Base-by-base conservation (phyloP, 2,888 invertebrate genomes). In the Pemphredon lugubris region DNA sequence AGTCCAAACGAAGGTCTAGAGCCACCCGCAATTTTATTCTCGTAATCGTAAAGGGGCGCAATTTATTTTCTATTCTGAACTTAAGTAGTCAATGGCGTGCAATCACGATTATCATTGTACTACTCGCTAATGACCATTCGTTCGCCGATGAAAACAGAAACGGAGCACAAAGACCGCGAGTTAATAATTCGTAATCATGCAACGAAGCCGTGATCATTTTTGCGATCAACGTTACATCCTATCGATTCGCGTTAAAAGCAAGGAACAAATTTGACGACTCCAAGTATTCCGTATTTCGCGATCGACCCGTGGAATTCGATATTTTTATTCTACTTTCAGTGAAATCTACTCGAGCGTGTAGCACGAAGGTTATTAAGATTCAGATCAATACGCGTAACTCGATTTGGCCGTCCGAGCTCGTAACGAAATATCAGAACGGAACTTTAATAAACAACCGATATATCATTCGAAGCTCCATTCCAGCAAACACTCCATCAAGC, bases 391-490 rank as follows among this genome's bases (percentile, higher is more conserved):
- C 14, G n/a, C 30, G n/a, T 39, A 54, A 34, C 48, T 20, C 13
- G 37, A 44, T 37, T 69, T n/a, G n/a, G n/a, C n/a, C 47, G 39
- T 23, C 30, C 13, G 20, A n/a, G 18, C 13, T 9, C 14, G 14
- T 9, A 23, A 57, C 34, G 16, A 11, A 47, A 21, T 32, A 21
- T 30, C 30, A n/a, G 16, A 16, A 23, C 16, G 45, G 63, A 59
- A n/a, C 53, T 54, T 66, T 76, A 55, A 76, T 69, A 73, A 77
- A 73, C 42, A 64, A 66, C 23, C 44, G 42, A 61, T 37, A 40
- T 37, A 55, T 59, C 54, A 18, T 40, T n/a, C 40, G 11, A n/a
- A 30, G 16, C 34, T 20, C 18, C 21, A 18, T 44, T 34, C 14
- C 21, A 40, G 16, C 58, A 39, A 59, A 57, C 39, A 63, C 44